A percentile compares a stretch with the other conserved stretches of the same genome.
phyloP scores from a whole-genome alignment of 2,888 invertebrate genomes.

The Agrypnus murinus region DNA sequence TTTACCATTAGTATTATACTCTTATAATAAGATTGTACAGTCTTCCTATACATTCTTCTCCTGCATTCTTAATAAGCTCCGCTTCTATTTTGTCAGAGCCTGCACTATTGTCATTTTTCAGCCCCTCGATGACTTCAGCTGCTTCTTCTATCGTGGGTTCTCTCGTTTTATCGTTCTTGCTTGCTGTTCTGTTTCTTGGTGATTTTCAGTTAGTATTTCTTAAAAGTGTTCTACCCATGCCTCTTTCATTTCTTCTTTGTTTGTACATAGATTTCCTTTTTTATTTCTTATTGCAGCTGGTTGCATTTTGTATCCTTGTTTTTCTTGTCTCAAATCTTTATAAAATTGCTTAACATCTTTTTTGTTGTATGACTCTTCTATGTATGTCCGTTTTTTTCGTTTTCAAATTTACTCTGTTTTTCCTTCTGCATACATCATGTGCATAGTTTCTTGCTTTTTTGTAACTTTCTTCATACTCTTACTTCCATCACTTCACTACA shows the following conservation, averaged over 20 bases:
- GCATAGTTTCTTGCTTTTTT: neutral
- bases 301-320: neutral
- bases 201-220: neutral
- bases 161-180: neutral
- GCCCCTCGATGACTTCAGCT: neutral
- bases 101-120: neutral
- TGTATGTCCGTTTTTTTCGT: no score
- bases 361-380: neutral
- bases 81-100: neutral
- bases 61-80: neutral
- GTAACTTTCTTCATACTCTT: no score
- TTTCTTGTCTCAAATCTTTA: neutral
- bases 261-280: neutral
- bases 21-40: neutral
- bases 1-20: no score
- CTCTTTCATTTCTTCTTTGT: neutral
- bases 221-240: no score
- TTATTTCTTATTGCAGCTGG: conserved; percentile 1
- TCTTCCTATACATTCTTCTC: neutral
- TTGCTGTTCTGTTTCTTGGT: neutral
- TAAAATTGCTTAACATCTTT: neutral
- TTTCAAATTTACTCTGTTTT: no score
- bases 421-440: neutral
- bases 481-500: neutral
- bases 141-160: neutral